Conservation (phyloP, 2,888 invertebrate species). For the Antheraea yamamai region DNA sequence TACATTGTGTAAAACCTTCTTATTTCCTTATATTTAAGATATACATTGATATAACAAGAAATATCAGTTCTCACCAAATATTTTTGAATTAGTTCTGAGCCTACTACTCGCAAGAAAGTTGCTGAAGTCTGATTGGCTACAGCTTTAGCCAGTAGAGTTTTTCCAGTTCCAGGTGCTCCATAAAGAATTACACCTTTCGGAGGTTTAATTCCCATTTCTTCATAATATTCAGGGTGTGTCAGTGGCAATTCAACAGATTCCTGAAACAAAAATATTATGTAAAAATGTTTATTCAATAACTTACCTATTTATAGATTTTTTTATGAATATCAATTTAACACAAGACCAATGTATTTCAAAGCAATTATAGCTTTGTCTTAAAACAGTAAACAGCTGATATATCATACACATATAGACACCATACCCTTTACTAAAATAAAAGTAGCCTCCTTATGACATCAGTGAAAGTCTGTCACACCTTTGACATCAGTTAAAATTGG, state of each 20-base stretch:
- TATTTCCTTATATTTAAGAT: too few relatives aligned
- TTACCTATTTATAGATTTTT: too few relatives aligned
- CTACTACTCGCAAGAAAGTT: constrained; percentile 98
- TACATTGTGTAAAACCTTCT: not conserved
- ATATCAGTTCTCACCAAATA: constrained; percentile 86
- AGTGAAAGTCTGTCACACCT: too few relatives aligned
- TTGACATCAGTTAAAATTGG: too few relatives aligned
- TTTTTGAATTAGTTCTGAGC: constrained; percentile 99
- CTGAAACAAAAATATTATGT: constrained; percentile 36
- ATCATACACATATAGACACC: too few relatives aligned
- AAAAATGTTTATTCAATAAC: not conserved
- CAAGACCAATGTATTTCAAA: too few relatives aligned
- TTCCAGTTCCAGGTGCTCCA: constrained; percentile 99
- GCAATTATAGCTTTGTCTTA: not conserved
- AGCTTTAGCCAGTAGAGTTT: constrained; percentile 98
- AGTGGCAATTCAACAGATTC: constrained; percentile 99
- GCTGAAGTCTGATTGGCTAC: constrained; percentile 99
- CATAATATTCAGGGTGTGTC: constrained; percentile 99
- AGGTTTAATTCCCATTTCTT: constrained; percentile 99
- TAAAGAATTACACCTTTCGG: constrained; percentile 99
- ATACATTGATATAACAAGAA: not conserved
- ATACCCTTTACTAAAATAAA: too few relatives aligned
- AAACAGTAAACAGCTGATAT: not conserved
- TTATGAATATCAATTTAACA: too few relatives aligned
- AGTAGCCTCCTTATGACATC: too few relatives aligned